Evolutionary conservation across 1,140 invertebrate genomes (phyloP).

Genomic region (Formica exsecta): DNA sequence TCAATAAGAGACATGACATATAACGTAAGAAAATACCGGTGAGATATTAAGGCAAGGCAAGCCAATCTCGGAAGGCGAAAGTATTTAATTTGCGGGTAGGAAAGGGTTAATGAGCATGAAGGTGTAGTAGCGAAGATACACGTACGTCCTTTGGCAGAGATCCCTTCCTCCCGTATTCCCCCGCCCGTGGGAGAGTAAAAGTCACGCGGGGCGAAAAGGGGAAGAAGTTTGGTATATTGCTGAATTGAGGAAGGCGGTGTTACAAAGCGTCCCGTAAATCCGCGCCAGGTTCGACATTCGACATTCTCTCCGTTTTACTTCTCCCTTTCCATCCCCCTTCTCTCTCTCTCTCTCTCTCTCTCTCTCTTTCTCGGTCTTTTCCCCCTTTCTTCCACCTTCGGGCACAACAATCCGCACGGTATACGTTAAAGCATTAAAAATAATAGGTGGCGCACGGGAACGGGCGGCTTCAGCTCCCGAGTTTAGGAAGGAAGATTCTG

Average conservation of each 20-base stretch:
- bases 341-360: slow-evolving; percentile 58
- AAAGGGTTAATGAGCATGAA: slow-evolving; percentile 72
- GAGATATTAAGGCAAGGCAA: slow-evolving; percentile 17
- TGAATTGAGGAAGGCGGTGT: slow-evolving; percentile 87
- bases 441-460: slow-evolving; percentile 77
- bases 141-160: slow-evolving; percentile 64
- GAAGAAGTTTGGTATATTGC: slow-evolving; percentile 82
- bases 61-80: slow-evolving; percentile 64
- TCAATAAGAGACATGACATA: neutral
- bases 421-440: slow-evolving; percentile 83
- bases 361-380: slow-evolving; percentile 34
- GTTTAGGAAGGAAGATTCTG: slow-evolving; percentile 51
- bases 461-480: slow-evolving; percentile 58
- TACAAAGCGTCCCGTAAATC: slow-evolving; percentile 87
- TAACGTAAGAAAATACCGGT: slow-evolving; percentile 21
- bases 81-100: slow-evolving; percentile 66
- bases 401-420: slow-evolving; percentile 70
- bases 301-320: slow-evolving; percentile 84
- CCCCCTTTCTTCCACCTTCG: slow-evolving; percentile 46
- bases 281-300: slow-evolving; percentile 85
- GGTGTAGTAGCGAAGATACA: slow-evolving; percentile 66
- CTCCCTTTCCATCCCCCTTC: slow-evolving; percentile 60
- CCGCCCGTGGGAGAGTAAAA: slow-evolving; percentile 67
- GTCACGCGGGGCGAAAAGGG: slow-evolving; percentile 54
- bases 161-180: slow-evolving; percentile 44